phyloP scores from a whole-genome alignment of 2,888 invertebrate genomes.

The Rhingia rostrata region DNA sequence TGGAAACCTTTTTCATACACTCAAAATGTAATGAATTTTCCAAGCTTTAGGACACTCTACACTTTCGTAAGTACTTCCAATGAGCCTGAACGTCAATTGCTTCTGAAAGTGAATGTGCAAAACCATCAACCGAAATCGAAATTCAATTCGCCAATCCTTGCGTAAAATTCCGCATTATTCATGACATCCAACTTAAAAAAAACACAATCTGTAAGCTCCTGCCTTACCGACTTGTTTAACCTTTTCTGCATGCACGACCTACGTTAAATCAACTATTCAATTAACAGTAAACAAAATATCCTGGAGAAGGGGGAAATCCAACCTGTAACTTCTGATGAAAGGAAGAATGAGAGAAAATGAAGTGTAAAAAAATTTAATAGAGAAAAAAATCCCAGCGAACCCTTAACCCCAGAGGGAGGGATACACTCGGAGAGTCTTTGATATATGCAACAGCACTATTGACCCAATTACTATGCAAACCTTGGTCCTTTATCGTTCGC shows the following conservation, averaged over 20 bases:
- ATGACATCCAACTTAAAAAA: not conserved
- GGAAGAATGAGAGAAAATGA: constrained; percentile 19
- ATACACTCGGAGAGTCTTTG: not conserved
- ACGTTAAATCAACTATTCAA: constrained; percentile 39
- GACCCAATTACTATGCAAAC: constrained; percentile 69
- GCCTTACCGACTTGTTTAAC: constrained; percentile 1
- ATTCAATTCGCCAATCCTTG: constrained; percentile 11
- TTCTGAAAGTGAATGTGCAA: constrained; percentile 13
- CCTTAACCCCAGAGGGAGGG: constrained; percentile 3
- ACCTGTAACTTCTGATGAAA: constrained; percentile 31
- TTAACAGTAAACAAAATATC: constrained; percentile 42
- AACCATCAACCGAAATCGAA: not conserved
- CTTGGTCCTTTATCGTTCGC: constrained; percentile 47
- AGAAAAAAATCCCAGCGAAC: constrained; percentile 24
- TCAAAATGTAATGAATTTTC: not conserved
- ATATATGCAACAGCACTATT: constrained; percentile 46
- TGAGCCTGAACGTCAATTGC: constrained; percentile 12
- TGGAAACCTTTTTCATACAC: no score
- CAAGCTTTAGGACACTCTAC: not conserved
- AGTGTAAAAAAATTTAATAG: not conserved
- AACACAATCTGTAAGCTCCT: constrained; percentile 3
- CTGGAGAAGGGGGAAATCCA: constrained; percentile 4
- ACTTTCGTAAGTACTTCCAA: not conserved
- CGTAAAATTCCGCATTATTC: not conserved
- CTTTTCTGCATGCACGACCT: not conserved